Percentiles rank a stretch among this genome's conserved stretches.
These are phyloP conservation scores for Hycleus cichorii DNA, from an alignment of 1,140 invertebrate genomes.

Conservation along the genomic window DNA sequence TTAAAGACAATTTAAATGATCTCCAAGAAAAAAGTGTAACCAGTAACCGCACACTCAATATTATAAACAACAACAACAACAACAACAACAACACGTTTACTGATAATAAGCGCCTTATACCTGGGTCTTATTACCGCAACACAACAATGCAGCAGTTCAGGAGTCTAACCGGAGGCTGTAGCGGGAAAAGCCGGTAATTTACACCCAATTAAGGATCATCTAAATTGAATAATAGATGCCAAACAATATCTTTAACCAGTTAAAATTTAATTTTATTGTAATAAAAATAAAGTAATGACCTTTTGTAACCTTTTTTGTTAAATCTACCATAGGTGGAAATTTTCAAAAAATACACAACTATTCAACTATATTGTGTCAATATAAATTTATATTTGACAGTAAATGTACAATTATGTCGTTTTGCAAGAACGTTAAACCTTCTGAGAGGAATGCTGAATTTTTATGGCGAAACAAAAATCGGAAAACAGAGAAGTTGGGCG, in stretches of 20 bases:
- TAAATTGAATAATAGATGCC: conserved; percentile 32
- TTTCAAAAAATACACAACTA: no score
- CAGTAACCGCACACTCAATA: no score
- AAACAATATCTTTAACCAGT: conserved; percentile 16
- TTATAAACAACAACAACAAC: no score
- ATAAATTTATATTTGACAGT: conserved; percentile 5
- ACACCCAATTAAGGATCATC: conserved; percentile 31
- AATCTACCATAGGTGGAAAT: no score
- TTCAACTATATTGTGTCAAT: background rate
- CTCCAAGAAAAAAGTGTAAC: no score
- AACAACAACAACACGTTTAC: conserved; percentile 1
- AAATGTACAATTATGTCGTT: conserved; percentile 9
- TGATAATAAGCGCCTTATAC: conserved; percentile 10
- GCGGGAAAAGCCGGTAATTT: conserved; percentile 29
- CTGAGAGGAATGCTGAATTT: no score
- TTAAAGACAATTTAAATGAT: no score
- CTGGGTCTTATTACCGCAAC: conserved; percentile 21
- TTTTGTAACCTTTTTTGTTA: no score
- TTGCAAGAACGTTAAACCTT: background rate
- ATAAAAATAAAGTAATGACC: no score
- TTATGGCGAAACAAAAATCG: no score
- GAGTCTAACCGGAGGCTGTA: conserved; percentile 23
- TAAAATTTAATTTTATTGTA: no score
- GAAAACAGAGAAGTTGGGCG: background rate
- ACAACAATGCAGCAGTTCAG: conserved; percentile 24